phyloP scores from a whole-genome alignment of 2,113 vertebrate genomes.

The Misgurnus anguillicaudatus region DNA sequence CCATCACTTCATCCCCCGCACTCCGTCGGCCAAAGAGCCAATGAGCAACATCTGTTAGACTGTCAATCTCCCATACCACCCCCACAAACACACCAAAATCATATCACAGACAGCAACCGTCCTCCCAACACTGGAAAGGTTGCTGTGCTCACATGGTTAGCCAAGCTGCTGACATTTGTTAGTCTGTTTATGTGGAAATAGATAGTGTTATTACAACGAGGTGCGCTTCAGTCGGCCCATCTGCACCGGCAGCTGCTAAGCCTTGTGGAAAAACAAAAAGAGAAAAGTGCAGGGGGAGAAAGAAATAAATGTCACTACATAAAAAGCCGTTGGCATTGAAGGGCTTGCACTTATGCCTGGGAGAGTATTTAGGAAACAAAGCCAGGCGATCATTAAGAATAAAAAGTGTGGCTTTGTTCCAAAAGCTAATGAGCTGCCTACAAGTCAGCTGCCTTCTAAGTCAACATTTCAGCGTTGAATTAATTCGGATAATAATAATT shows the following conservation, averaged over 20 bases:
- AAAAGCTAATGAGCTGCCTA: too few relatives aligned
- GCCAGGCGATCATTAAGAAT: conserved; percentile 8
- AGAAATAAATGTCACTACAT: conserved; percentile 36
- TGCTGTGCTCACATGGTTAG: conserved; percentile 50
- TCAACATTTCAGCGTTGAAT: too few relatives aligned
- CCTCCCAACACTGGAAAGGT: conserved; percentile 40
- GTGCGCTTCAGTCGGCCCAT: conserved; percentile 53
- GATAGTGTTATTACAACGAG: conserved; percentile 60
- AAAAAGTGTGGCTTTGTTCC: background rate
- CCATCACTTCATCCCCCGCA: conserved; percentile 3
- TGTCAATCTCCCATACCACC: conserved; percentile 40
- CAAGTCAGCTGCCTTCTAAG: too few relatives aligned
- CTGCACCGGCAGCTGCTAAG: conserved; percentile 64
- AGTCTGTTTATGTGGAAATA: conserved; percentile 60
- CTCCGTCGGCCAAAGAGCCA: conserved; percentile 14
- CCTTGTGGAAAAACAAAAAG: conserved; percentile 46
- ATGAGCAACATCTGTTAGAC: conserved; percentile 45
- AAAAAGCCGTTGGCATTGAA: conserved; percentile 48
- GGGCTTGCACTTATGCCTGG: conserved; percentile 22
- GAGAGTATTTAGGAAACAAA: conserved; percentile 25
- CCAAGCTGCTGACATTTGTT: conserved; percentile 57
- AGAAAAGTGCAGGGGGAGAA: conserved; percentile 16
- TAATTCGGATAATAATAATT: too few relatives aligned
- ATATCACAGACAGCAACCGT: background rate
- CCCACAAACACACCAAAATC: conserved; percentile 1